Evolutionary conservation across 2,797 vertebrate genomes (phyloP).

Genomic region (Tragopan temminckii): DNA sequence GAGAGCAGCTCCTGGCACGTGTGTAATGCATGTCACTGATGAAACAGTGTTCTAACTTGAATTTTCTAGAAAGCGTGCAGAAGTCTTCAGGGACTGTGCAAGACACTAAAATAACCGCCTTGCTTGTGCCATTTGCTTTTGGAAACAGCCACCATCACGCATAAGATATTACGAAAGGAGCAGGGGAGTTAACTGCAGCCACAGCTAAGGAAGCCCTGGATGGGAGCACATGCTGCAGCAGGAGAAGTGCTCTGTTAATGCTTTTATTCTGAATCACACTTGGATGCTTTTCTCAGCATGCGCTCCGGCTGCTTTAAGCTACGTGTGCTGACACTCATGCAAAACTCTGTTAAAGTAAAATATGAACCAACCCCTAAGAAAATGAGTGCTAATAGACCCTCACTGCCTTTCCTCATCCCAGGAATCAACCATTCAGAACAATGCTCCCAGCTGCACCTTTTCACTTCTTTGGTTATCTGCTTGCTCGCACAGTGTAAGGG

Average conservation of each 20-base stretch:
- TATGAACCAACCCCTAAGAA: not conserved
- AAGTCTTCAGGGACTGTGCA: not conserved
- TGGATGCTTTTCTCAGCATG: not conserved
- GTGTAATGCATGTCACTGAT: no score
- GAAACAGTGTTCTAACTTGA: not conserved
- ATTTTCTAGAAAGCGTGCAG: not conserved
- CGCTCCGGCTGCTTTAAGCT: not conserved
- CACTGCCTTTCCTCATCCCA: not conserved
- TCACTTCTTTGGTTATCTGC: not conserved
- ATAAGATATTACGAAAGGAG: not conserved
- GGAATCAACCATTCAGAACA: not conserved
- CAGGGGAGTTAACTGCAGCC: not conserved
- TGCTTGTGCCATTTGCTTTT: not conserved
- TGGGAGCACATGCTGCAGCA: not conserved
- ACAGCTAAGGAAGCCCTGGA: not conserved
- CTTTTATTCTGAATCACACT: not conserved
- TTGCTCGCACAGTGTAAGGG: not conserved
- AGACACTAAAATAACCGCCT: not conserved
- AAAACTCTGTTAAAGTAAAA: not conserved
- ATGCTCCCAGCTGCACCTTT: slow-evolving; percentile 16
- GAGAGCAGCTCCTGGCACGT: not conserved
- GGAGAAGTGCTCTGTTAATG: not conserved
- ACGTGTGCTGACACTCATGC: not conserved
- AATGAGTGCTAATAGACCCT: not conserved
- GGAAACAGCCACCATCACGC: not conserved